Evolutionary conservation across 2,797 vertebrate genomes (phyloP).

Genomic region (Syndactyla subalaris): DNA sequence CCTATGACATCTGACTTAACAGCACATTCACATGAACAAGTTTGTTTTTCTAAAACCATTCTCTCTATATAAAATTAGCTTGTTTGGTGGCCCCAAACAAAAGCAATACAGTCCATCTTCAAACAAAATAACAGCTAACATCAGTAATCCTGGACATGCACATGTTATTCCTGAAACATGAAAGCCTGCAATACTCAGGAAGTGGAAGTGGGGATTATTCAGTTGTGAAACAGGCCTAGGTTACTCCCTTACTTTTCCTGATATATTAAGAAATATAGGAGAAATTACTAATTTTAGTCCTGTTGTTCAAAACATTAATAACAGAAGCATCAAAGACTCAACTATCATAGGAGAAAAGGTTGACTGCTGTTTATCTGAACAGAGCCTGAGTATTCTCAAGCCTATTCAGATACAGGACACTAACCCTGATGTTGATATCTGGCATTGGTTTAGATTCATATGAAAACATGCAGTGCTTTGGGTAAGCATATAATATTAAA

Average conservation of each 20-base stretch:
- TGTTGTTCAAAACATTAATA: neutral
- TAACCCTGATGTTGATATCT: neutral
- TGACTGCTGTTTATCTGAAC: neutral
- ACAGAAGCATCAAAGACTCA: neutral
- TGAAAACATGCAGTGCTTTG: neutral
- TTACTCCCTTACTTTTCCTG: neutral
- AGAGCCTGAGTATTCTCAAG: neutral
- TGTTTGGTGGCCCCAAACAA: neutral
- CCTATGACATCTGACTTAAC: neutral
- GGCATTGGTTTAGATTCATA: neutral
- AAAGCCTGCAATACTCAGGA: neutral
- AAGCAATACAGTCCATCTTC: neutral
- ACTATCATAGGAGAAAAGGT: neutral
- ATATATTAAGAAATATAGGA: neutral
- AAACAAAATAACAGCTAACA: neutral
- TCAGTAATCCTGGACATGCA: neutral
- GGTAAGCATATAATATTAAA: neutral
- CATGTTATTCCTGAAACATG: fast-evolving
- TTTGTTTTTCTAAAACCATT: neutral
- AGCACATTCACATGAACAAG: neutral
- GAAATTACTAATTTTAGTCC: neutral
- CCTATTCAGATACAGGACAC: neutral
- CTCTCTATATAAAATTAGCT: neutral
- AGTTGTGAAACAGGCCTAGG: neutral
- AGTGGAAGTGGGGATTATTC: neutral